Evolutionary conservation across 2,797 vertebrate genomes (phyloP).

Genomic region (Tolypeutes matacus): DNA sequence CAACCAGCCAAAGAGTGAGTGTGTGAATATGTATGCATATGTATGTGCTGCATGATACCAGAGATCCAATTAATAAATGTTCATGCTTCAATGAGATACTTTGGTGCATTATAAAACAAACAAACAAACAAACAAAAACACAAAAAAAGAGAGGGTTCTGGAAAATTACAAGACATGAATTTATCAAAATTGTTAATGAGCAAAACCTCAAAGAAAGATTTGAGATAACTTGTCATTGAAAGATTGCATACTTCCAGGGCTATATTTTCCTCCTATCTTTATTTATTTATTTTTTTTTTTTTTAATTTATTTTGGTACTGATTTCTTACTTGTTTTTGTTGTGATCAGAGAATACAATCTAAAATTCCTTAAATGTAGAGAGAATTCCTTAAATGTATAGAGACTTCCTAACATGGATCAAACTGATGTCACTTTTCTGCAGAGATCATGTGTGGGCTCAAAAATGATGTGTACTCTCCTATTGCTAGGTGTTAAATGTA

Average conservation of each 20-base stretch:
- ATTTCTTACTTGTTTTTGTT: neutral
- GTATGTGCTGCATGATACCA: neutral
- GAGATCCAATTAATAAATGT: neutral
- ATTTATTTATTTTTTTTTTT: too few relatives aligned
- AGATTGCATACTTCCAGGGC: neutral
- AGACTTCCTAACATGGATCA: neutral
- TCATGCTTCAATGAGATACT: neutral
- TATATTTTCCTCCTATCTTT: neutral
- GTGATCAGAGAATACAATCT: neutral
- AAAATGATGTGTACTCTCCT: neutral
- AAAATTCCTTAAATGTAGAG: neutral
- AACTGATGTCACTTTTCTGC: neutral
- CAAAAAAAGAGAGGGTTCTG: neutral
- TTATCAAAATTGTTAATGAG: slow-evolving; percentile 15
- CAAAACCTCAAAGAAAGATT: slow-evolving; percentile 20
- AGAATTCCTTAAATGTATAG: neutral
- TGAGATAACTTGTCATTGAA: slow-evolving; percentile 6
- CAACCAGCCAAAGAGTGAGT: neutral
- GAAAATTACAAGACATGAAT: neutral
- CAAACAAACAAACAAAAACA: too few relatives aligned
- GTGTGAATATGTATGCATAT: neutral
- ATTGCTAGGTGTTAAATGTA: neutral
- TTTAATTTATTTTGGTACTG: too few relatives aligned
- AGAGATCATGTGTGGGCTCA: neutral
- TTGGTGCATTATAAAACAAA: neutral